Percentiles rank a stretch among this genome's conserved stretches.
These are phyloP conservation scores for Myopa tessellatipennis DNA, from an alignment of 2,888 invertebrate genomes.

Conservation along the genomic window DNA sequence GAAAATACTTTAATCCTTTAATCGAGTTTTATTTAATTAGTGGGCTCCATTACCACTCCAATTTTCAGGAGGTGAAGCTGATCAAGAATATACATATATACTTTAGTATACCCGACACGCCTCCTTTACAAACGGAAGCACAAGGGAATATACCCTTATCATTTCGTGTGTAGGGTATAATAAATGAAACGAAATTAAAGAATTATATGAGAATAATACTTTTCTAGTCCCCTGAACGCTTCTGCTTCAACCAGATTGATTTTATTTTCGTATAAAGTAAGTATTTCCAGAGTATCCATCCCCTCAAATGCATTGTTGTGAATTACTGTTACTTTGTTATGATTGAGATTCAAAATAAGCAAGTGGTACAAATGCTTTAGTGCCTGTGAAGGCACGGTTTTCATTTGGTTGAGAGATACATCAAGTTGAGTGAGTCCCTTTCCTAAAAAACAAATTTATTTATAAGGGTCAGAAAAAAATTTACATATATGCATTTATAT, in stretches of 20 bases:
- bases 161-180: background rate
- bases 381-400: constrained; percentile 82
- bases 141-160: no score
- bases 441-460: constrained; percentile 70
- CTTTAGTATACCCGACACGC: no score
- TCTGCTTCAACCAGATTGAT: constrained; percentile 82
- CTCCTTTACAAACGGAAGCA: no score
- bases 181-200: background rate
- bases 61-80: no score
- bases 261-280: constrained; percentile 88
- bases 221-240: constrained; percentile 87
- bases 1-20: no score
- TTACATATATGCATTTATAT: background rate
- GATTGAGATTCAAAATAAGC: constrained; percentile 88
- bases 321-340: constrained; percentile 83
- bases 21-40: no score
- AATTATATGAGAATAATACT: constrained; percentile 69
- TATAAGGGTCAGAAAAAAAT: background rate
- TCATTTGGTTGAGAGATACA: constrained; percentile 86
- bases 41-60: background rate
- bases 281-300: constrained; percentile 85
- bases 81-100: no score
- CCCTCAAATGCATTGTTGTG: constrained; percentile 88
- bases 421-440: constrained; percentile 89
- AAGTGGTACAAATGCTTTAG: constrained; percentile 84